Conservation (phyloP, 2,797 vertebrate species). For the Pachyuromys duprasi region DNA sequence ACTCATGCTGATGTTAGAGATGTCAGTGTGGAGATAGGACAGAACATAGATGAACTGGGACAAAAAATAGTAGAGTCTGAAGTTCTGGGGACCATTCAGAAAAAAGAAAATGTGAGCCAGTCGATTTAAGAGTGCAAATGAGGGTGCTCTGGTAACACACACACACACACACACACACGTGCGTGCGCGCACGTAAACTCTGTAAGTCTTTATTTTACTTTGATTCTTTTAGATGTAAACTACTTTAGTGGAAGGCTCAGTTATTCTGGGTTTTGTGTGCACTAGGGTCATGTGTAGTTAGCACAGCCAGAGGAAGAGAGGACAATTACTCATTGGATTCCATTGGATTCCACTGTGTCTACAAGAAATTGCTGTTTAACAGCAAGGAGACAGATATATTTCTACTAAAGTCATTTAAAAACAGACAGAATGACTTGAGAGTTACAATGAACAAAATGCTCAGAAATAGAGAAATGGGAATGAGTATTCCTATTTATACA, state of each 20-base stretch:
- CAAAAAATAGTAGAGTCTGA: slow-evolving; percentile 17
- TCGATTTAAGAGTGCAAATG: background rate
- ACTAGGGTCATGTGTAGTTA: background rate
- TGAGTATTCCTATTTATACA: background rate
- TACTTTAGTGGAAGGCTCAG: background rate
- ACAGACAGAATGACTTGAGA: background rate
- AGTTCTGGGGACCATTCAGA: background rate
- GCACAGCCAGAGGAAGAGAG: background rate
- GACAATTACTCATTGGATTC: background rate
- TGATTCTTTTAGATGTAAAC: background rate
- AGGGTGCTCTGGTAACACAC: background rate
- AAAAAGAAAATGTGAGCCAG: background rate
- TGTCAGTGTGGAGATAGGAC: background rate
- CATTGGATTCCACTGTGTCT: background rate
- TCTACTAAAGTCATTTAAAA: background rate
- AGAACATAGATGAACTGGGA: background rate
- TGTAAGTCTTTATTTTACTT: background rate
- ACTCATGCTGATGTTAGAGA: background rate
- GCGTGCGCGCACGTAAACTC: background rate
- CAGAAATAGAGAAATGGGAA: background rate
- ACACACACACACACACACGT: background rate
- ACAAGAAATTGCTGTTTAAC: background rate
- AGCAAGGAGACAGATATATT: background rate
- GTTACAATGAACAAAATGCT: background rate
- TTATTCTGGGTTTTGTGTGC: background rate